These are phyloP conservation scores for Apis laboriosa DNA, from an alignment of 1,140 invertebrate genomes.

Conservation along the genomic window DNA sequence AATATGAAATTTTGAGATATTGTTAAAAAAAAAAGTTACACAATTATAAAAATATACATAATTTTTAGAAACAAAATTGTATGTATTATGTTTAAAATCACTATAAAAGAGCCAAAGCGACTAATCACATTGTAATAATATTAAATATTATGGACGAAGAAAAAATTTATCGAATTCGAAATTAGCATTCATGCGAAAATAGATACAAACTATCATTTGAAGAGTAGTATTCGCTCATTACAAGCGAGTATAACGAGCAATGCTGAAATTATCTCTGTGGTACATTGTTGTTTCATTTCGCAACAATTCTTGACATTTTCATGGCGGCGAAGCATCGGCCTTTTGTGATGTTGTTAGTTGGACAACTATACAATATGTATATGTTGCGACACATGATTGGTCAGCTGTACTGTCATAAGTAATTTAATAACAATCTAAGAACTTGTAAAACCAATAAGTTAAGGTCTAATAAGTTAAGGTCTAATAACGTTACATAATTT, in stretches of 20 bases:
- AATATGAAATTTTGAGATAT: not conserved
- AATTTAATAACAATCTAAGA: conserved; percentile 38
- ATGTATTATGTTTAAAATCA: too few species aligned
- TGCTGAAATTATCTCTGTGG: conserved; percentile 41
- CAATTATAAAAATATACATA: not conserved
- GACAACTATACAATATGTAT: conserved; percentile 38
- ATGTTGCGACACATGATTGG: conserved; percentile 70
- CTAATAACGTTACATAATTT: conserved; percentile 33
- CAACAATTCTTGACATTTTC: conserved; percentile 75
- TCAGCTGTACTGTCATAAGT: conserved; percentile 61
- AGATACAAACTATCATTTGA: conserved; percentile 5
- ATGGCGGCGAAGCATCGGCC: conserved; percentile 62
- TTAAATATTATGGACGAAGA: not conserved
- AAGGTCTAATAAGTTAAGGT: conserved; percentile 21
- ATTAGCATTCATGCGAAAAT: not conserved
- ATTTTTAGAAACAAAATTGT: too few species aligned
- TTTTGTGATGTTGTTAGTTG: conserved; percentile 69
- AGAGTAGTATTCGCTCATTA: not conserved
- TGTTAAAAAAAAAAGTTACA: not conserved
- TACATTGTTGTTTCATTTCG: conserved; percentile 61
- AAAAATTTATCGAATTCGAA: not conserved
- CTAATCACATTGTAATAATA: too few species aligned
- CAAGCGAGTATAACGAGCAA: conserved; percentile 14
- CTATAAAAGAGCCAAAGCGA: too few species aligned
- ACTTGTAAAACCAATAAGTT: conserved; percentile 2